These are phyloP conservation scores for Lamellibrachia luymesi DNA, from an alignment of 1,140 invertebrate species.

Conservation along the genomic window DNA sequence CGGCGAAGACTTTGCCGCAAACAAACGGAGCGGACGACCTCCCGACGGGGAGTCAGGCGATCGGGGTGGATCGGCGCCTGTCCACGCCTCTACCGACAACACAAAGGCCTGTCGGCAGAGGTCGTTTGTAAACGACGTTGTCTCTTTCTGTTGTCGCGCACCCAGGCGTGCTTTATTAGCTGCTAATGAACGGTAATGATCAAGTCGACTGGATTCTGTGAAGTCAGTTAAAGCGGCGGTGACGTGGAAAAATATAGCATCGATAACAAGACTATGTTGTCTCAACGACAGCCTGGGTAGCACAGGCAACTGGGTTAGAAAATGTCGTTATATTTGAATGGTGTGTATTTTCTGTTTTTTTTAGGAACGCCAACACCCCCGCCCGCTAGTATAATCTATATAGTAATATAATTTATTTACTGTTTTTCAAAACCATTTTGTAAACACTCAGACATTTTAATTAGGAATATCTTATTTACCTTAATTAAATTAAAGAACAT, in stretches of 20 bases:
- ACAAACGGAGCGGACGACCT: not conserved
- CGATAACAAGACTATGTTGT: not conserved
- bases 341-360: no score
- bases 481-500: no score
- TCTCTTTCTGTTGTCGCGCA: not conserved
- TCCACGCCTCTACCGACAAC: not conserved
- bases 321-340: not conserved
- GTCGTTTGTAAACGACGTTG: not conserved
- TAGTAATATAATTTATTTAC: not conserved
- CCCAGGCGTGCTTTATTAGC: not conserved
- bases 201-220: not conserved
- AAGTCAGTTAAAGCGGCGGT: not conserved
- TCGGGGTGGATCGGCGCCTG: not conserved
- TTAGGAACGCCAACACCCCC: no score
- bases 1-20: not conserved
- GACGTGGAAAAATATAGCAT: not conserved
- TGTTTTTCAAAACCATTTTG: not conserved
- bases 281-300: not conserved
- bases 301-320: not conserved
- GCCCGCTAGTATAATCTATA: not conserved
- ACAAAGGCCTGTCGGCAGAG: not conserved
- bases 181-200: not conserved
- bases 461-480: not conserved
- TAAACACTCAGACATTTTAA: not conserved
- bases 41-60: not conserved